These are phyloP conservation scores for Siniperca scherzeri DNA, from an alignment of 2,797 vertebrate species.

Conservation along the genomic window DNA sequence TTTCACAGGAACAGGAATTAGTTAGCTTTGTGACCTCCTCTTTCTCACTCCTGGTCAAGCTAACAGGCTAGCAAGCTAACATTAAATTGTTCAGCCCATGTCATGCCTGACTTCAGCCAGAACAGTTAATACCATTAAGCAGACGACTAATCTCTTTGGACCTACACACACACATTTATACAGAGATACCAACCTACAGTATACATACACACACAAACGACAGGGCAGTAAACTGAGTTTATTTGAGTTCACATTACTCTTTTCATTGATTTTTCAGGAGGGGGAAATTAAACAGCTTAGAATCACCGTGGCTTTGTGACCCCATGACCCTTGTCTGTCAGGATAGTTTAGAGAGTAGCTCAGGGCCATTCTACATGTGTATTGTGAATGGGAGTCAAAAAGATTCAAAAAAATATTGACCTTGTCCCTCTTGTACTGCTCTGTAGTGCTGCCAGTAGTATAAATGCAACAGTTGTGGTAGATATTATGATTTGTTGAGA, in stretches of 20 bases:
- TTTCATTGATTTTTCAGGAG: conserved; percentile 11
- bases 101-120: conserved; percentile 45
- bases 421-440: neutral
- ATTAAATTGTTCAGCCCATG: conserved; percentile 36
- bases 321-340: neutral
- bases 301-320: conserved; percentile 5
- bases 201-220: conserved; percentile 7
- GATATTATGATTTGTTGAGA: neutral
- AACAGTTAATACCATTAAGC: conserved; percentile 69
- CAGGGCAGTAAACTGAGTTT: neutral
- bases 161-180: conserved; percentile 24
- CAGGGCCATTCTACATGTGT: neutral
- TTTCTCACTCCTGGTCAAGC: neutral
- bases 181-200: neutral
- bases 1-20: neutral
- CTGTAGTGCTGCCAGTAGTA: too few relatives aligned
- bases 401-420: conserved; percentile 6
- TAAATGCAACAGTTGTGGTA: neutral
- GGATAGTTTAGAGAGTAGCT: conserved; percentile 4
- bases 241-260: conserved; percentile 27
- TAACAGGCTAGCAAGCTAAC: conserved; percentile 21
- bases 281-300: conserved; percentile 12
- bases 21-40: neutral
- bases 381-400: neutral
- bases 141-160: conserved; percentile 68